Evolutionary conservation across 2,113 vertebrate species (phyloP).

Genomic region (Synodontis membranacea): DNA sequence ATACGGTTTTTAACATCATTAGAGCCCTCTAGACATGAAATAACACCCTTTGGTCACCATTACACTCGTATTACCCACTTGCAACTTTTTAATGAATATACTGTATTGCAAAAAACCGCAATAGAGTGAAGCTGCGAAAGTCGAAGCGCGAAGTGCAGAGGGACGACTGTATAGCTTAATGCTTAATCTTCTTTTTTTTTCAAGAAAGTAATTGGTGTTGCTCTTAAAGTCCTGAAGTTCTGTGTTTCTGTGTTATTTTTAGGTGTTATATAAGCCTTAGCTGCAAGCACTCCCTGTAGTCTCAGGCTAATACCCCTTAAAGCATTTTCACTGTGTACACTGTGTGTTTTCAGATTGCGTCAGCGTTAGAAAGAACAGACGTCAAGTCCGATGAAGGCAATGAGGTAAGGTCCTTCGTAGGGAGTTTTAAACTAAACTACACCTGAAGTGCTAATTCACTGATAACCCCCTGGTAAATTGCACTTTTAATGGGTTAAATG

Average conservation of each 20-base stretch:
- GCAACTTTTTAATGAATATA: no score
- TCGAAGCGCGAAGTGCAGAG: no score
- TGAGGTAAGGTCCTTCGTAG: constrained; percentile 70
- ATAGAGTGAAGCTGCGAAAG: no score
- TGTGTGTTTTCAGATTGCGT: constrained; percentile 75
- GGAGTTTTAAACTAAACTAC: neutral
- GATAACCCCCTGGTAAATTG: neutral
- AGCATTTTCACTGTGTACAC: no score
- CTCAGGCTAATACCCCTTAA: neutral
- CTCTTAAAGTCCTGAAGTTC: neutral
- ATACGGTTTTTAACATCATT: no score
- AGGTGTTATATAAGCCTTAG: neutral
- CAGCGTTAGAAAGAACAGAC: constrained; percentile 75
- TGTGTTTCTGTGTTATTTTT: neutral
- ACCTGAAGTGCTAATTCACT: neutral
- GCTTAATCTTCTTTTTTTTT: no score
- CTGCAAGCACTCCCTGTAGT: neutral
- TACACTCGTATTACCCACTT: no score
- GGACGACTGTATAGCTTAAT: no score
- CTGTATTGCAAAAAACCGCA: no score
- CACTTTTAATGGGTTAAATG: neutral
- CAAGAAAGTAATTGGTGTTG: neutral
- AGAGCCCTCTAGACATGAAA: no score
- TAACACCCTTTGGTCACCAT: no score
- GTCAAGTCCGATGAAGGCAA: constrained; percentile 69